Evolutionary conservation across 2,797 vertebrate species (phyloP).

Genomic region (Muscicapa comitata): DNA sequence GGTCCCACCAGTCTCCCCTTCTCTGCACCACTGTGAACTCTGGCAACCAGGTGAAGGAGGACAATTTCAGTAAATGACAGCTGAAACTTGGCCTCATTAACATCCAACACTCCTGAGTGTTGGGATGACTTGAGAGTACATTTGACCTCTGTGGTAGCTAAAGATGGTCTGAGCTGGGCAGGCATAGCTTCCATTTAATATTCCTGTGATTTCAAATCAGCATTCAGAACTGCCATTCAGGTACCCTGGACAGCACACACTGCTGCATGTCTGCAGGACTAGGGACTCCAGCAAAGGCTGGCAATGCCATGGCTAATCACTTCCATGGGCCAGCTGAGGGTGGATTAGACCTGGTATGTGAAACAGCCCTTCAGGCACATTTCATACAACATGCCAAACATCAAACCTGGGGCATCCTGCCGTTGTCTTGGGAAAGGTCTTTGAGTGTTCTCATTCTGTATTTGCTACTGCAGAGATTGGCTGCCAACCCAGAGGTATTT

Average conservation of each 20-base stretch:
- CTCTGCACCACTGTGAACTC: neutral
- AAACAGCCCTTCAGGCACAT: neutral
- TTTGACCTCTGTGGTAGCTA: neutral
- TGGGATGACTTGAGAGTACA: neutral
- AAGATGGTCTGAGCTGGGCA: neutral
- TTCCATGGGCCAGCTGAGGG: neutral
- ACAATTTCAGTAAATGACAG: neutral
- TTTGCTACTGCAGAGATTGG: neutral
- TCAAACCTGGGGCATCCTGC: neutral
- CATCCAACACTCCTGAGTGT: neutral
- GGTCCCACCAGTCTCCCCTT: neutral
- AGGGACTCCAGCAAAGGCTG: neutral
- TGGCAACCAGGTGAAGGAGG: fast-evolving
- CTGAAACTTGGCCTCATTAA: neutral
- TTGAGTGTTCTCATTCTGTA: neutral
- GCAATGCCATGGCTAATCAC: neutral
- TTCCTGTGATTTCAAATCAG: neutral
- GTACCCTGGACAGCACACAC: neutral
- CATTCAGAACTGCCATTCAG: neutral
- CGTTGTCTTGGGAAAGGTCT: neutral
- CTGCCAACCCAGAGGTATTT: neutral
- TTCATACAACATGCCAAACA: neutral
- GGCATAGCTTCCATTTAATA: neutral
- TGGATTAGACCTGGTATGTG: neutral
- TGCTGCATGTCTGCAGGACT: neutral